Evolutionary conservation across 1,140 invertebrate species (phyloP).

Genomic region (Drosophila dunni): DNA sequence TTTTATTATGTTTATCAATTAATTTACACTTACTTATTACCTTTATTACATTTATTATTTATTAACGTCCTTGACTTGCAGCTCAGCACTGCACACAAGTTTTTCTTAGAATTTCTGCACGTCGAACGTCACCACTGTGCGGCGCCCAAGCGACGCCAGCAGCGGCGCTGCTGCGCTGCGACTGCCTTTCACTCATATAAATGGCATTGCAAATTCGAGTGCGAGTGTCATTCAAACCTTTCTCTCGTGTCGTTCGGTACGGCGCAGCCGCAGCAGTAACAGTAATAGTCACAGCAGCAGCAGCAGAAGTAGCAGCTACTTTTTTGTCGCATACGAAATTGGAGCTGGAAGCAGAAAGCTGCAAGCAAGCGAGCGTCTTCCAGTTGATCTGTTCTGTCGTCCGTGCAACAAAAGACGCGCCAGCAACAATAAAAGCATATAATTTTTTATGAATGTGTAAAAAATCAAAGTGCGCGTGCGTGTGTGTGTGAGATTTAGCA

Average conservation of each 20-base stretch:
- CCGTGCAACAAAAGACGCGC: conserved; percentile 47
- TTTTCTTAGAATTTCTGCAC: conserved; percentile 1
- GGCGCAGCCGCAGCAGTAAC: conserved; percentile 38
- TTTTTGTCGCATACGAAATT: conserved; percentile 49
- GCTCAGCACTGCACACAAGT: neutral
- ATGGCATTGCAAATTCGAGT: conserved; percentile 79
- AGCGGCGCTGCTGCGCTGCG: conserved; percentile 51
- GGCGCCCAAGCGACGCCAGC: conserved; percentile 53
- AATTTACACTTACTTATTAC: too few species aligned
- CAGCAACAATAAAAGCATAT: conserved; percentile 57
- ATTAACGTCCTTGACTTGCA: neutral
- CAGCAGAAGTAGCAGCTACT: conserved; percentile 10
- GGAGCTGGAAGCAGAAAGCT: conserved; percentile 26
- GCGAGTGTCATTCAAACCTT: conserved; percentile 82
- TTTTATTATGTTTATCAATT: too few species aligned
- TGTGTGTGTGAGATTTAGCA: conserved; percentile 34
- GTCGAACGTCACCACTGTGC: conserved; percentile 32
- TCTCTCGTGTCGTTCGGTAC: conserved; percentile 64
- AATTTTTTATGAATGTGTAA: conserved; percentile 72
- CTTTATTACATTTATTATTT: neutral
- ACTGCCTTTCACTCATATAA: conserved; percentile 84
- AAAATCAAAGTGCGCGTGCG: conserved; percentile 45
- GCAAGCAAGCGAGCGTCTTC: conserved; percentile 16
- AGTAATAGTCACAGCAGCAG: conserved; percentile 18
- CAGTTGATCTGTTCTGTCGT: conserved; percentile 24